Conservation (phyloP, 2,113 vertebrate genomes). For the Gnathonemus echidnorhynchus region DNA sequence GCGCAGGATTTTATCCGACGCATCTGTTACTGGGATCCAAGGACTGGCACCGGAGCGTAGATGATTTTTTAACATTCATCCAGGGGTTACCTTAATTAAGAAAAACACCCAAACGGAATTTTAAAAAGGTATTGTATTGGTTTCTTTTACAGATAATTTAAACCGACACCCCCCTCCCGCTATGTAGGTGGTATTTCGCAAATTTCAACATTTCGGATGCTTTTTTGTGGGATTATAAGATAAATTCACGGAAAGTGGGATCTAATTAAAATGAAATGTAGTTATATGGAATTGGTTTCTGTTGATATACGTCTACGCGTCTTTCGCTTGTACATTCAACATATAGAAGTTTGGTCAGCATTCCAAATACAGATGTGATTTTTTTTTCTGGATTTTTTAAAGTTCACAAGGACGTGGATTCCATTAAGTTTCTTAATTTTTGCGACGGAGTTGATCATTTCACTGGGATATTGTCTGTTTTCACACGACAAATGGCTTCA, state of each 20-base stretch:
- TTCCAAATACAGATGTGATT: neutral
- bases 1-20: conserved; percentile 47
- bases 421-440: neutral
- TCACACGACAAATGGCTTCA: conserved; percentile 44
- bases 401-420: neutral
- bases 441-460: neutral
- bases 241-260: neutral
- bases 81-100: conserved; percentile 52
- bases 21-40: conserved; percentile 51
- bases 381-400: conserved; percentile 3
- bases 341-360: neutral
- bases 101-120: conserved; percentile 41
- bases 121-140: conserved; percentile 45
- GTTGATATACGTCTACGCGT: neutral
- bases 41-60: conserved; percentile 43
- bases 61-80: conserved; percentile 34
- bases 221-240: neutral
- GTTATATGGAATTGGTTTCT: conserved; percentile 2
- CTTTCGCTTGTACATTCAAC: neutral
- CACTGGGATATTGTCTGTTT: conserved; percentile 1
- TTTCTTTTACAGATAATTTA: conserved; percentile 20
- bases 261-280: neutral
- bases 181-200: neutral
- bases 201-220: conserved; percentile 12
- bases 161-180: neutral